Evolutionary conservation across 1,140 invertebrate genomes (phyloP).

Genomic region (Octopus bimaculoides): DNA sequence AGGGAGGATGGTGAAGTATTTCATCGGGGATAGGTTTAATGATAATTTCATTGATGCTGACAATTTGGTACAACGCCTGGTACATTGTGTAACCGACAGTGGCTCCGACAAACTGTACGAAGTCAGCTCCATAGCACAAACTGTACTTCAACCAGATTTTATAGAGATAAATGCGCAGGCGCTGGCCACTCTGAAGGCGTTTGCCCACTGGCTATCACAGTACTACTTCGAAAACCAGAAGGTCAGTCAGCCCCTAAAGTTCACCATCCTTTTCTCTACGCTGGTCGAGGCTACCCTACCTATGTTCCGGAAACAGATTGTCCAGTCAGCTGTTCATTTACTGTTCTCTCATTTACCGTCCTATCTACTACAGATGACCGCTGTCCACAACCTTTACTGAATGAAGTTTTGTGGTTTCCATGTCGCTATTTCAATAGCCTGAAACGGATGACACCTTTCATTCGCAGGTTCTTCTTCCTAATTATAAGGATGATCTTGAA

Average conservation of each 20-base stretch:
- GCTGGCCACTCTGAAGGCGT: constrained; percentile 68
- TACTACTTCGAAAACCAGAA: constrained; percentile 44
- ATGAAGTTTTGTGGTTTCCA: no score
- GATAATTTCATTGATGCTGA: constrained; percentile 46
- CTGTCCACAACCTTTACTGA: constrained; percentile 58
- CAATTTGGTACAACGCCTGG: constrained; percentile 52
- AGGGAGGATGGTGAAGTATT: constrained; percentile 64
- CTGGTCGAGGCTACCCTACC: constrained; percentile 45
- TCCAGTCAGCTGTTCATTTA: constrained; percentile 65
- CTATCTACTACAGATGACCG: constrained; percentile 59
- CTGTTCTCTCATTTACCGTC: constrained; percentile 63
- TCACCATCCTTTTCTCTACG: constrained; percentile 44
- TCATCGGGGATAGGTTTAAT: constrained; percentile 59
- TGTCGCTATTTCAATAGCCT: no score
- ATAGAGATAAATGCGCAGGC: constrained; percentile 65
- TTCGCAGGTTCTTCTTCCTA: no score
- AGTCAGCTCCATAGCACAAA: constrained; percentile 53
- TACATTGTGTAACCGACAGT: constrained; percentile 55
- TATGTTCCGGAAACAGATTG: constrained; percentile 56
- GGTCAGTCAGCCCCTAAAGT: constrained; percentile 43
- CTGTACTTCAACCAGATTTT: constrained; percentile 58
- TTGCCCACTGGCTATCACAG: constrained; percentile 64
- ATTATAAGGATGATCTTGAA: no score
- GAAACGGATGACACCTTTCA: no score
- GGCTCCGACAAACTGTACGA: constrained; percentile 57